phyloP scores from a whole-genome alignment of 2,888 invertebrate genomes.

The Cheilosia urbana region DNA sequence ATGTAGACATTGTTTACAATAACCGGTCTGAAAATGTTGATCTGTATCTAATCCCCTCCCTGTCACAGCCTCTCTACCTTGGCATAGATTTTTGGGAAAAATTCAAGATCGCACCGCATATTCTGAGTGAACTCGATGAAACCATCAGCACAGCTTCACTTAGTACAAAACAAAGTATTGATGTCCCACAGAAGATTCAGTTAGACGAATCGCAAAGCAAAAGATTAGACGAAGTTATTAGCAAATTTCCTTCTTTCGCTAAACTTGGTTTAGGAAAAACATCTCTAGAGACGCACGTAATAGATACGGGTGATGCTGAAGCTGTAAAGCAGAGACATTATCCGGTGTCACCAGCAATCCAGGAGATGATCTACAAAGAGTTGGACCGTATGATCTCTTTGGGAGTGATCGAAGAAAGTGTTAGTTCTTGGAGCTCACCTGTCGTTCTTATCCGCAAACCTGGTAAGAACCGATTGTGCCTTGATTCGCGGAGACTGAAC shows the following conservation, averaged over 20 bases:
- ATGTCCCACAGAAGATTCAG: not conserved
- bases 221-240: not conserved
- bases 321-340: not conserved
- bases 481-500: not conserved
- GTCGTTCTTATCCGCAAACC: not conserved
- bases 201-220: not conserved
- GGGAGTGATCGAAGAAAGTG: constrained; percentile 2
- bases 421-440: not conserved
- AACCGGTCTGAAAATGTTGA: not conserved
- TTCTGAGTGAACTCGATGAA: not conserved
- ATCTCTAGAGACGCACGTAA: not conserved
- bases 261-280: not conserved
- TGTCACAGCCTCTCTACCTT: not conserved
- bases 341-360: not conserved
- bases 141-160: not conserved
- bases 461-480: not conserved
- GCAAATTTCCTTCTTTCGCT: not conserved
- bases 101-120: not conserved
- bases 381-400: not conserved
- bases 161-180: not conserved
- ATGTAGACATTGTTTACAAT: not conserved
- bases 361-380: too few species aligned
- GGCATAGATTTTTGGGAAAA: not conserved
- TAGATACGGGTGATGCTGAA: not conserved
- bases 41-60: not conserved